phyloP scores from a whole-genome alignment of 2,888 invertebrate species.

The Rhagophthalmus giganteus region DNA sequence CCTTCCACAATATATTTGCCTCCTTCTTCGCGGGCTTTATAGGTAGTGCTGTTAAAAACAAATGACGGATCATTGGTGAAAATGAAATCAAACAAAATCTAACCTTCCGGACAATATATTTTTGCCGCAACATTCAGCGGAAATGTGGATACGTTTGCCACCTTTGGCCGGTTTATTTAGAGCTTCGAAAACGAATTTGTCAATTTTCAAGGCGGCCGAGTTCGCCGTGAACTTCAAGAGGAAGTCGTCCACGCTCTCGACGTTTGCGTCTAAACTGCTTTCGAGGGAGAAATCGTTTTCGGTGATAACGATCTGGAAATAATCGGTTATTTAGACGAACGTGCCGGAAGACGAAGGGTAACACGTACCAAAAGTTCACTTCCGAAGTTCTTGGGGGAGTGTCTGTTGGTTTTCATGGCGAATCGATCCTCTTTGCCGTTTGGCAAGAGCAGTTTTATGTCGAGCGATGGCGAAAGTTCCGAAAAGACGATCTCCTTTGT shows the following conservation, averaged over 20 bases:
- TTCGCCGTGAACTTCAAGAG: constrained; percentile 63
- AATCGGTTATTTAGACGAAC: constrained; percentile 1
- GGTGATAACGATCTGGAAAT: constrained; percentile 23
- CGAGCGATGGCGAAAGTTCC: constrained; percentile 60
- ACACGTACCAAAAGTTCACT: constrained; percentile 55
- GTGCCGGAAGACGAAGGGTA: neutral
- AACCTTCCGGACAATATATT: constrained; percentile 72
- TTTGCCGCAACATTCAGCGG: constrained; percentile 65
- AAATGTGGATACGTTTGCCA: constrained; percentile 66
- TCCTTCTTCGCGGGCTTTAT: constrained; percentile 70
- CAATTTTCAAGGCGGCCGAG: constrained; percentile 65
- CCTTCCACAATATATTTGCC: constrained; percentile 75
- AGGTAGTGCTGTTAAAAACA: constrained; percentile 61
- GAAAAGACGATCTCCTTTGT: constrained; percentile 60
- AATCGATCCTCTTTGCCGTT: constrained; percentile 52
- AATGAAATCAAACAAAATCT: constrained; percentile 16
- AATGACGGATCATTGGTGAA: neutral
- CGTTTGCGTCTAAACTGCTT: constrained; percentile 59
- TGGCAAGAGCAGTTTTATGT: constrained; percentile 62
- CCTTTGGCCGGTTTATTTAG: constrained; percentile 64
- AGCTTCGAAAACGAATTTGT: constrained; percentile 67
- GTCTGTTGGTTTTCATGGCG: constrained; percentile 53
- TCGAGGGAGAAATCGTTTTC: constrained; percentile 58
- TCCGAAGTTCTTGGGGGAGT: constrained; percentile 63
- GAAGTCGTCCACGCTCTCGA: constrained; percentile 68